phyloP scores from a whole-genome alignment of 2,888 invertebrate species.

The Odontothrips loti region DNA sequence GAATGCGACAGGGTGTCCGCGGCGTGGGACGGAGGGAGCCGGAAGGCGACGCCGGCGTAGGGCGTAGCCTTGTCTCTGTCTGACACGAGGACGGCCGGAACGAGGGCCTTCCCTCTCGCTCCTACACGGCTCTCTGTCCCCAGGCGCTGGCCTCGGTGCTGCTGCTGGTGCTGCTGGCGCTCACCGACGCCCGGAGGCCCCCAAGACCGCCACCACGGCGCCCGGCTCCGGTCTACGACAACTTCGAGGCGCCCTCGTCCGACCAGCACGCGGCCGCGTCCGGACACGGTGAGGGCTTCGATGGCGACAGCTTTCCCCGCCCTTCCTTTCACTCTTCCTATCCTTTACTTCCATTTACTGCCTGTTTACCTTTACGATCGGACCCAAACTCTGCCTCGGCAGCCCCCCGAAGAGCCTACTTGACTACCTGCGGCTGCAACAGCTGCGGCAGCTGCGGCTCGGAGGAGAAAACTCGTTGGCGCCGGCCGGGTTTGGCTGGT shows the following conservation, averaged over 20 bases:
- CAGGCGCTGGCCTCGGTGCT: background rate
- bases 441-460: too few species aligned
- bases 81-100: too few species aligned
- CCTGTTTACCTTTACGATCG: background rate
- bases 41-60: too few species aligned
- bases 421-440: too few species aligned
- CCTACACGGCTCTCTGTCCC: too few species aligned
- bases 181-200: background rate
- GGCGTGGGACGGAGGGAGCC: too few species aligned
- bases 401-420: background rate
- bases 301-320: background rate
- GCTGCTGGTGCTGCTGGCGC: background rate
- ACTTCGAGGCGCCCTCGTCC: background rate
- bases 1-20: too few species aligned
- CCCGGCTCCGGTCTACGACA: background rate
- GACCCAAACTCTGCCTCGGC: background rate
- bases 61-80: too few species aligned
- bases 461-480: too few species aligned
- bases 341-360: background rate
- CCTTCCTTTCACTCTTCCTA: background rate
- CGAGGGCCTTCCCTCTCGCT: too few species aligned
- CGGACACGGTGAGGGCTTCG: background rate
- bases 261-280: conserved; percentile 10
- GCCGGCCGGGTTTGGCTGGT: too few species aligned
- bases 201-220: background rate